Evolutionary conservation across 1,140 invertebrate species (phyloP).

Genomic region (Penaeus indicus): DNA sequence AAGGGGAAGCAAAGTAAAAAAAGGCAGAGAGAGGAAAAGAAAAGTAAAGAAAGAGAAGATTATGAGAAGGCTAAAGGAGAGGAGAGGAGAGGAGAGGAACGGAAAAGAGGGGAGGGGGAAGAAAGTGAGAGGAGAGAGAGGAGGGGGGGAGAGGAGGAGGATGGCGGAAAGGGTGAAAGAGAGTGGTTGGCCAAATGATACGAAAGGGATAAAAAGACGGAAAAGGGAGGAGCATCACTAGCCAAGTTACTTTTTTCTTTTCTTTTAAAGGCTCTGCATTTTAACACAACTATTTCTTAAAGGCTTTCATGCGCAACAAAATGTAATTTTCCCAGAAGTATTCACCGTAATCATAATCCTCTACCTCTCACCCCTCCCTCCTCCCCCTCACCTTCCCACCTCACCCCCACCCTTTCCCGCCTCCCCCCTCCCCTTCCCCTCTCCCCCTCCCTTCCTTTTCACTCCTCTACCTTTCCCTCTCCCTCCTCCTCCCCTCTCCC

Average conservation of each 20-base stretch:
- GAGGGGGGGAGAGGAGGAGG: neutral
- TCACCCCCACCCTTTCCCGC: neutral
- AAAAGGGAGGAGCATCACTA: neutral
- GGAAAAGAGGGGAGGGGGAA: neutral
- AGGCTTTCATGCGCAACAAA: neutral
- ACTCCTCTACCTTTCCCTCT: neutral
- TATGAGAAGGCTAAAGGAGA: too few relatives aligned
- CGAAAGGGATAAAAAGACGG: neutral
- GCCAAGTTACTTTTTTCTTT: neutral
- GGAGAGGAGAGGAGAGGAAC: too few relatives aligned
- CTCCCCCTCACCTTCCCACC: neutral
- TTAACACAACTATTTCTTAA: neutral
- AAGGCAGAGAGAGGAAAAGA: neutral
- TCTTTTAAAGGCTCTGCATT: neutral
- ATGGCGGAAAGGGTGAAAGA: neutral
- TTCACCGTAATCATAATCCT: too few relatives aligned
- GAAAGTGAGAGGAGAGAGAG: neutral
- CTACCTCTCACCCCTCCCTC: neutral
- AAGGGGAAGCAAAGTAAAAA: neutral
- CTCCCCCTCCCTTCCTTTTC: neutral
- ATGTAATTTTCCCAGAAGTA: neutral
- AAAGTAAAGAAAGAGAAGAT: too few relatives aligned
- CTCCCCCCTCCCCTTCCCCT: too few relatives aligned
- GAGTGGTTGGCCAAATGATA: neutral
- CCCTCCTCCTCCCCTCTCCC: neutral